These are phyloP conservation scores for Dolichotis patagonum DNA, from an alignment of 2,113 vertebrate species.

Conservation along the genomic window DNA sequence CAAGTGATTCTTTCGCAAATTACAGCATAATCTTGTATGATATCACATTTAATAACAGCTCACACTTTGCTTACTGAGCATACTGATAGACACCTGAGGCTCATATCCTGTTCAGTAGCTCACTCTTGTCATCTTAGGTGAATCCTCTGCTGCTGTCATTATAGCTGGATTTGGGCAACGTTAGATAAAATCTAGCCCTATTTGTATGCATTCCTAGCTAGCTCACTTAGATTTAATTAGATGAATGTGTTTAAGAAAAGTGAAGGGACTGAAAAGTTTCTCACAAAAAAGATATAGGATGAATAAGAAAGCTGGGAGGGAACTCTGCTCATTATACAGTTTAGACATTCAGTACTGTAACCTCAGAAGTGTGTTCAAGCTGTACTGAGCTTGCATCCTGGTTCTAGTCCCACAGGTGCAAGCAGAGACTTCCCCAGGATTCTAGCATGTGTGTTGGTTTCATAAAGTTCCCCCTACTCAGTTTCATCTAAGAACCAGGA, in stretches of 20 bases:
- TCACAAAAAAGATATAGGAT: background rate
- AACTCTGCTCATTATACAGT: background rate
- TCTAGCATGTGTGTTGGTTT: fast-evolving
- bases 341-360: background rate
- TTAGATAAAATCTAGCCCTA: slow-evolving; percentile 13
- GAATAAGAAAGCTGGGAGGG: background rate
- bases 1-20: background rate
- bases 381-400: background rate
- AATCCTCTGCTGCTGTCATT: background rate
- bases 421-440: background rate
- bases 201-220: slow-evolving; percentile 37
- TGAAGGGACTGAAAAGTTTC: slow-evolving; percentile 24
- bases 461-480: background rate
- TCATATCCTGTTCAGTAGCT: background rate
- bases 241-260: slow-evolving; percentile 13
- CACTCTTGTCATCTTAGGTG: background rate
- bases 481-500: background rate
- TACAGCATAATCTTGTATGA: background rate
- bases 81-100: background rate
- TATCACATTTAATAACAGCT: background rate
- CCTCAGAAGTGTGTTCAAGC: fast-evolving
- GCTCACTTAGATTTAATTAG: slow-evolving; percentile 38
- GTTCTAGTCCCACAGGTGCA: background rate
- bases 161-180: background rate
- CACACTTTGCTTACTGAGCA: background rate